phyloP scores from a whole-genome alignment of 2,797 vertebrate species.

The Pipistrellus pygmaeus region DNA sequence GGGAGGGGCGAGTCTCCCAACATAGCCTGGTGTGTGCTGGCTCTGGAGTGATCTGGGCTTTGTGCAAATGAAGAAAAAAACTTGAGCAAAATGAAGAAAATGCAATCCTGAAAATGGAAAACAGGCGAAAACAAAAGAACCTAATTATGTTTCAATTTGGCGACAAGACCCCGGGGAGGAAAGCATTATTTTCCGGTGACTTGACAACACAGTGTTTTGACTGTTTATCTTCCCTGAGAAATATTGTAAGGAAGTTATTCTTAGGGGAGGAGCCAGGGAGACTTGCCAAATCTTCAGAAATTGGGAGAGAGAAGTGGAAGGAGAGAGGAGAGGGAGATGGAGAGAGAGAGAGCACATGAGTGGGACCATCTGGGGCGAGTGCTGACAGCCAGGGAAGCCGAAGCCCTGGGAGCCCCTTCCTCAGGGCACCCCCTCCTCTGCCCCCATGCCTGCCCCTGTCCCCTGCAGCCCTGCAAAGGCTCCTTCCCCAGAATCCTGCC shows the following conservation, averaged over 20 bases:
- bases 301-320: not conserved
- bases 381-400: too few relatives aligned
- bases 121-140: constrained; percentile 65
- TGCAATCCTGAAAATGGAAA: constrained; percentile 50
- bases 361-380: too few relatives aligned
- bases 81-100: constrained; percentile 49
- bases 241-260: not conserved
- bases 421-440: not conserved
- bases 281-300: not conserved
- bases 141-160: constrained; percentile 62
- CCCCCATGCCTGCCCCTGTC: not conserved
- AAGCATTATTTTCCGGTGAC: not conserved
- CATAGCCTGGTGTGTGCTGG: rapidly evolving
- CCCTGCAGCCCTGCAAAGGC: not conserved
- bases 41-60: not conserved
- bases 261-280: not conserved
- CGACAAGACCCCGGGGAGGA: constrained; percentile 51
- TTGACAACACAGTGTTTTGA: not conserved
- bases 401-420: too few relatives aligned
- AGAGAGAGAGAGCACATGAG: too few relatives aligned
- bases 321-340: not conserved
- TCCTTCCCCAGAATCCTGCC: not conserved
- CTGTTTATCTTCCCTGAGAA: not conserved
- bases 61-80: constrained; percentile 29
- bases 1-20: too few relatives aligned